These are phyloP conservation scores for Aurelia sp. DNA, from an alignment of 30 jellyfish, hydroid and myxozoan species.

Conservation along the genomic window DNA sequence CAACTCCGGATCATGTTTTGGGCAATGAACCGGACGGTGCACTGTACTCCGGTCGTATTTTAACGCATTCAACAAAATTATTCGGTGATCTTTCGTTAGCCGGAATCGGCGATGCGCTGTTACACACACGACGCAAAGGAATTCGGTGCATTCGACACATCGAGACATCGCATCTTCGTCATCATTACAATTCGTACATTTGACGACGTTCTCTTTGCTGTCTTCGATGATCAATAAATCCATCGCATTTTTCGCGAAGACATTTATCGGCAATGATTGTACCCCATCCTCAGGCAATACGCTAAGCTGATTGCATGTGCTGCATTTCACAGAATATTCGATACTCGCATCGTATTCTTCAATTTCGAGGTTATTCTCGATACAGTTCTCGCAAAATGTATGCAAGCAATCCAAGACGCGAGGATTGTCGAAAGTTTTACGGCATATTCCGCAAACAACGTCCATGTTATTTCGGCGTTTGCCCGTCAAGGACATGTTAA, in stretches of 20 bases:
- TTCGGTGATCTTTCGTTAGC: slow-evolving; percentile 91
- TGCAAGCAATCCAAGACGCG: slow-evolving; percentile 94
- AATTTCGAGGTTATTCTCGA: slow-evolving; percentile 77
- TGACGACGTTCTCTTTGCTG: slow-evolving; percentile 82
- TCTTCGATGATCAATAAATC: slow-evolving; percentile 82
- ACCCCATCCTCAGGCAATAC: slow-evolving; percentile 82
- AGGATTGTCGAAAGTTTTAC: slow-evolving; percentile 66
- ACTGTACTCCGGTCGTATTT: slow-evolving; percentile 87
- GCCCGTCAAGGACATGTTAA: slow-evolving; percentile 42
- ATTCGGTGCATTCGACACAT: slow-evolving; percentile 94
- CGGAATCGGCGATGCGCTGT: slow-evolving; percentile 97
- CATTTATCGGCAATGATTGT: slow-evolving; percentile 76
- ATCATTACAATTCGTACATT: slow-evolving; percentile 87
- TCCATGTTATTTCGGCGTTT: slow-evolving; percentile 79
- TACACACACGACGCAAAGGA: slow-evolving; percentile 83
- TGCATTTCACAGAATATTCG: slow-evolving; percentile 67
- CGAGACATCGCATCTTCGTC: slow-evolving; percentile 93
- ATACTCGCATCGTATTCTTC: slow-evolving; percentile 49
- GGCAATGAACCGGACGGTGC: slow-evolving; percentile 93
- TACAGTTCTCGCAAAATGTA: slow-evolving; percentile 90
- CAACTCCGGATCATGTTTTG: slow-evolving; percentile 80
- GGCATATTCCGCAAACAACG: slow-evolving; percentile 77
- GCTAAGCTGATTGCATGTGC: slow-evolving; percentile 71
- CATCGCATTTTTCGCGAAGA: slow-evolving; percentile 91
- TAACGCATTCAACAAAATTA: slow-evolving; percentile 79